Base-by-base conservation (phyloP, 2,113 vertebrate genomes). In the Cavia porcellus region DNA sequence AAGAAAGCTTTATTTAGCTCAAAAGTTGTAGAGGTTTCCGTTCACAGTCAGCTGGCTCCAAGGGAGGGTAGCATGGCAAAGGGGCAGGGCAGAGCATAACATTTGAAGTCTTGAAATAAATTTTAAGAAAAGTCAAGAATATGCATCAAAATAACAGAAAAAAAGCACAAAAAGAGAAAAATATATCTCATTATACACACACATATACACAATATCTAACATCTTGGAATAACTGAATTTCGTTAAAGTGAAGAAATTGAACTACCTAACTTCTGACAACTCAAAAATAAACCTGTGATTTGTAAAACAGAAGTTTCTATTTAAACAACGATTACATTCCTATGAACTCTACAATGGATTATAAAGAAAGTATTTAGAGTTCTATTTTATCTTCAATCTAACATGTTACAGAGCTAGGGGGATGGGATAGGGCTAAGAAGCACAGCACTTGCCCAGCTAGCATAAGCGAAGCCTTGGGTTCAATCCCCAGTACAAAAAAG, bases 221-320 rank as follows among this genome's bases (percentile, higher is more conserved):
- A 87, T 59, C 42, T 85, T 32, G 75, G 28, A 94, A 80, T 25
- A 88, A 92, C 82, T 87, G 64, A 80, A 84, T 59, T 47, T 88
- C 75, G 25, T 77, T 95, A 75, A 89, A 89, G 77, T 50, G 30
- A 93, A 93, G 57, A 62, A 0, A 0, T 45, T 77, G 24, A 72
- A 89, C 57, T 68, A 32, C n/a, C 62, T 57, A 50, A 89, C 85
- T 95, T 86, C 90, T 95, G 57, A 88, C 7, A 81, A 64, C 30
- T 70, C 66, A 74, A 94, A 86, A 92, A 89, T 52, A 90, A 61
- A 35, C 35, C 30, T 42, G 22, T 55, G 11, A 68, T 79, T 85
- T 87, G 10, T 62, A 70, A 97, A 89, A 2, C 0, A 52, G 11
- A 52, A 52, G 89, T 89, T 96, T 96, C 85, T 85, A 32, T 52